These are phyloP conservation scores for Mobula birostris DNA, from an alignment of 2,113 vertebrate genomes.

Conservation along the genomic window DNA sequence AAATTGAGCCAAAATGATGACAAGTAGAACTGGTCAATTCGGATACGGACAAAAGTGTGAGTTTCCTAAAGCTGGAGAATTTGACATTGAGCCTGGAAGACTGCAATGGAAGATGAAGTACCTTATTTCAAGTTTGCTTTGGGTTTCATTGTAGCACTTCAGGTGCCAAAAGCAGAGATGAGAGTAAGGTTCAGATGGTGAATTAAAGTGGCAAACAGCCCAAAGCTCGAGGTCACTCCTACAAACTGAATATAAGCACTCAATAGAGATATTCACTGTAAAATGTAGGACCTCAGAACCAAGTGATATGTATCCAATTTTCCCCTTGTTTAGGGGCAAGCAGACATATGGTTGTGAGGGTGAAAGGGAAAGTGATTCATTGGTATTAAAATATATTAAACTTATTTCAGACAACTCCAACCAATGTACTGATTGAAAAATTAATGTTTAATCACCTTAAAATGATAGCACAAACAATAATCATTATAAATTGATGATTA, in stretches of 20 bases:
- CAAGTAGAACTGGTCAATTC: too few species aligned
- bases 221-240: too few species aligned
- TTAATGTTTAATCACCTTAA: background rate
- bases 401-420: background rate
- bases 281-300: background rate
- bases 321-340: background rate
- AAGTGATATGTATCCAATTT: background rate
- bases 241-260: too few species aligned
- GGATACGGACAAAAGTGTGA: background rate
- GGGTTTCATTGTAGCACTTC: too few species aligned
- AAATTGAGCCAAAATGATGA: too few species aligned
- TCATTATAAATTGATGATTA: slow-evolving; percentile 24
- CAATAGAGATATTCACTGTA: background rate
- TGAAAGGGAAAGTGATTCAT: background rate
- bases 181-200: too few species aligned
- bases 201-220: too few species aligned
- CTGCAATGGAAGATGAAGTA: too few species aligned
- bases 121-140: too few species aligned
- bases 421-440: background rate
- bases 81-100: too few species aligned
- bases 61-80: background rate
- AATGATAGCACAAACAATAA: slow-evolving; percentile 17
- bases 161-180: too few species aligned
- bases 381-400: too few species aligned
- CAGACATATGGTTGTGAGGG: background rate